phyloP scores from a whole-genome alignment of 1,140 invertebrate genomes.

The Drosophila biarmipes region DNA sequence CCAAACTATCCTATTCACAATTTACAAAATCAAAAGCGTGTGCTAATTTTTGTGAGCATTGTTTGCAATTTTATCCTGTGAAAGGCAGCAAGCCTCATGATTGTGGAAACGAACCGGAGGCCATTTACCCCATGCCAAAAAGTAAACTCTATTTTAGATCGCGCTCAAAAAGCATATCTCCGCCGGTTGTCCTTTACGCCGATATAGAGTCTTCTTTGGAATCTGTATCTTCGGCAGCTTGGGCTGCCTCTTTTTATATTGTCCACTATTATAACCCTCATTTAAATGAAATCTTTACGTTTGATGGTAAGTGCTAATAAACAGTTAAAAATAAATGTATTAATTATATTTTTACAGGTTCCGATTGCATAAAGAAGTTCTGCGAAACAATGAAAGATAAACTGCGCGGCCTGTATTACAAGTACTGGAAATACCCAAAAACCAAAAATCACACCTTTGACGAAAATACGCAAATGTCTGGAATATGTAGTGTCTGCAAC shows the following conservation, averaged over 20 bases:
- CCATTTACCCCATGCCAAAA: neutral
- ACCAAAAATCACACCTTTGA: neutral
- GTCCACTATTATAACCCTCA: neutral
- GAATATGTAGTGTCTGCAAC: neutral
- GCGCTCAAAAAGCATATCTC: neutral
- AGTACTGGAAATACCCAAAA: conserved; percentile 9
- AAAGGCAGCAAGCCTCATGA: neutral
- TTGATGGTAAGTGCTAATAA: conserved; percentile 4
- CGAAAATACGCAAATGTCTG: neutral
- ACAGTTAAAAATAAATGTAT: neutral
- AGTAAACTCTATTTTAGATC: neutral
- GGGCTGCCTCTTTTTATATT: conserved; percentile 12
- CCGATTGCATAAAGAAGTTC: conserved; percentile 2
- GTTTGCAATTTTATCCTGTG: neutral
- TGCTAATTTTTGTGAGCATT: neutral
- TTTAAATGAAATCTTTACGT: conserved; percentile 3
- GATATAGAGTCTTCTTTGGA: conserved; percentile 10
- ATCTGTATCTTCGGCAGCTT: neutral
- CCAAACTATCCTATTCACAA: neutral
- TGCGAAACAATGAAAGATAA: neutral
- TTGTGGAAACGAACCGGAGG: neutral
- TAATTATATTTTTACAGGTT: neutral
- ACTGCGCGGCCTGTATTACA: neutral
- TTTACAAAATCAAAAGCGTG: neutral
- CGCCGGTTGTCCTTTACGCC: conserved; percentile 3